Base-by-base conservation (phyloP, 1,140 invertebrate genomes). In the Calephelis nemesis region DNA sequence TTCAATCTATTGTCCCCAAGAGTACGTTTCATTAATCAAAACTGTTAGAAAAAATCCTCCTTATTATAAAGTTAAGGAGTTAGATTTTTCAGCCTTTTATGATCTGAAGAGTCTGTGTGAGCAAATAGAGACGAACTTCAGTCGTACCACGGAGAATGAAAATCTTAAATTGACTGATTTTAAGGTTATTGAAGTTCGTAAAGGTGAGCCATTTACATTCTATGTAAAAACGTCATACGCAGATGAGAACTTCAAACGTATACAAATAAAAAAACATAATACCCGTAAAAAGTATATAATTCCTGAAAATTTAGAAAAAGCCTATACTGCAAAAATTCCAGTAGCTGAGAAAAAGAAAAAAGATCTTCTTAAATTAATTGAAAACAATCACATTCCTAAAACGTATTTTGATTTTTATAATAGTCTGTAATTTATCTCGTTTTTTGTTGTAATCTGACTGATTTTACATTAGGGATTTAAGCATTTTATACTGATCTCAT, bases 181-280 rank as follows among this genome's bases (percentile, higher is more conserved):
- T 49, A 49, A n/a, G 11, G 11, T 49, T 49, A 49, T 49, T 49
- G 11, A 49, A 49, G 48, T 49, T 49, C 11, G 48, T 49, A 49
- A 49, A 49, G 11, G 11, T 49, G 48, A 49, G 12, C 48, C 48
- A 49, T 49, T 49, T 49, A 49, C 48, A 49, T 49, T 49, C 48
- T 49, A 49, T 12, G 48, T 49, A 49, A n/a, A 49, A 49, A 49
- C 11, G 48, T 49, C 48, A 49, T 49, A 49, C 11, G 48, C 48
- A 49, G 48, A 49, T 5, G 48, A n/a, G 48, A 49, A 49, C 11
- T 49, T 49, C 12, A 49, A 49, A 49, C 48, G 11, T 49, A 49
- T n/a, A 49, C 48, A 49, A 49, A 49, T 49, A n/a, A 49, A n/a
- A 49, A 49, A 49, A n/a, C 48, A 49, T 49, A 49, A 49, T 49